These are phyloP conservation scores for Sarcophaga variegata DNA, from an alignment of 2,888 invertebrate species.

Conservation along the genomic window DNA sequence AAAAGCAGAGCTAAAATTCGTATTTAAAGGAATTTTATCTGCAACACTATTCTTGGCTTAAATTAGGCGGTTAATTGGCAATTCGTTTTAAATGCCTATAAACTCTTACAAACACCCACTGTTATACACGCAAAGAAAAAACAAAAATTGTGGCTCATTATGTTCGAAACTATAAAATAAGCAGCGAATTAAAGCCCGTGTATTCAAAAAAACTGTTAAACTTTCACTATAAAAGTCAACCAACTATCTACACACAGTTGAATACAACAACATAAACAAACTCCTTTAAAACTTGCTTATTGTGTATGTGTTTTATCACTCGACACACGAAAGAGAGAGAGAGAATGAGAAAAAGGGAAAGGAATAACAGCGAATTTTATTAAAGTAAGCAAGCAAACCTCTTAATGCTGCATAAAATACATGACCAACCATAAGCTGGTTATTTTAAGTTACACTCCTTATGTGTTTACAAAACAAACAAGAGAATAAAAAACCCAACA, in stretches of 20 bases:
- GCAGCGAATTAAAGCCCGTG: background rate
- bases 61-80: too few species aligned
- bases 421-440: conserved; percentile 48
- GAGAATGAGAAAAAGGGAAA: conserved; percentile 18
- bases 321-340: background rate
- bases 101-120: too few species aligned
- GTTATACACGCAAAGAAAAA: background rate
- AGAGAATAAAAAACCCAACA: background rate
- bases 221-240: conserved; percentile 55
- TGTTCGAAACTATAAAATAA: conserved; percentile 43
- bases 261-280: background rate
- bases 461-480: background rate
- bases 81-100: too few species aligned
- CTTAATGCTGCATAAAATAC: conserved; percentile 3
- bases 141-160: conserved; percentile 42
- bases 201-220: conserved; percentile 12
- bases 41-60: too few species aligned
- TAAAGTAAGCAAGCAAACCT: background rate
- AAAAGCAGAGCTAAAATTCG: too few species aligned
- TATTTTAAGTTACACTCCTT: conserved; percentile 12
- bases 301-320: background rate
- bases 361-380: conserved; percentile 9
- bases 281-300: background rate
- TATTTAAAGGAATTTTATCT: too few species aligned
- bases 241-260: background rate